Evolutionary conservation across 2,113 vertebrate genomes (phyloP).

Genomic region (Oxyruncus cristatus): DNA sequence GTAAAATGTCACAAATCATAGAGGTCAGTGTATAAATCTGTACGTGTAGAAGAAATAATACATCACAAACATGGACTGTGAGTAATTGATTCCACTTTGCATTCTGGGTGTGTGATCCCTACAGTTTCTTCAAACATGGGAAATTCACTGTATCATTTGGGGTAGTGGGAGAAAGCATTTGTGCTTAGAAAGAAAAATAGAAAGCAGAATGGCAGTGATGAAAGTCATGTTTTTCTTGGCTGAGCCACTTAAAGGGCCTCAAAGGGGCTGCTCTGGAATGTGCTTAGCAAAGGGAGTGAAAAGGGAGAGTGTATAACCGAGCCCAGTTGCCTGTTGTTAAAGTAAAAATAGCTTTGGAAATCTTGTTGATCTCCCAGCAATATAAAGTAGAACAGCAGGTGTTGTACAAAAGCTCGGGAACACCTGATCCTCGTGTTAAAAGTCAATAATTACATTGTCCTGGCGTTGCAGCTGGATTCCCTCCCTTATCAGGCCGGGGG

Average conservation of each 20-base stretch:
- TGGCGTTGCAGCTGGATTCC: not conserved
- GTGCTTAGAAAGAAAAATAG: slow-evolving; percentile 57
- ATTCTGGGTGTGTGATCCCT: not conserved
- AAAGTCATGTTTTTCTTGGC: slow-evolving; percentile 63
- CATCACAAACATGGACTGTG: not conserved
- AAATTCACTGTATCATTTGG: not conserved
- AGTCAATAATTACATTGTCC: slow-evolving; percentile 45
- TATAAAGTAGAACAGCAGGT: slow-evolving; percentile 45
- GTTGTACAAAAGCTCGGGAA: slow-evolving; percentile 35
- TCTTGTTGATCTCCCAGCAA: slow-evolving; percentile 33
- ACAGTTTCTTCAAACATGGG: not conserved
- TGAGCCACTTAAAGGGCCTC: slow-evolving; percentile 40
- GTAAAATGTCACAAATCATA: not conserved
- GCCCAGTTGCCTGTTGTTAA: slow-evolving; percentile 4
- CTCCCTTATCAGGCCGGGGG: not conserved
- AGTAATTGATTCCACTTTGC: not conserved
- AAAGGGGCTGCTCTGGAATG: slow-evolving; percentile 64
- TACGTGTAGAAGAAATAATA: not conserved
- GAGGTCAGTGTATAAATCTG: not conserved
- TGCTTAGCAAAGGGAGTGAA: slow-evolving; percentile 47
- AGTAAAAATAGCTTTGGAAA: slow-evolving; percentile 51
- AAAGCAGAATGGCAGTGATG: slow-evolving; percentile 41
- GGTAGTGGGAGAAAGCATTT: not conserved
- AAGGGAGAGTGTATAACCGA: slow-evolving; percentile 28
- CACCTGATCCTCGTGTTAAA: slow-evolving; percentile 26